A percentile compares a stretch with the other conserved stretches of the same genome.
These are phyloP conservation scores for Rhabdomys pumilio DNA, from an alignment of 2,797 vertebrate genomes.

Conservation along the genomic window DNA sequence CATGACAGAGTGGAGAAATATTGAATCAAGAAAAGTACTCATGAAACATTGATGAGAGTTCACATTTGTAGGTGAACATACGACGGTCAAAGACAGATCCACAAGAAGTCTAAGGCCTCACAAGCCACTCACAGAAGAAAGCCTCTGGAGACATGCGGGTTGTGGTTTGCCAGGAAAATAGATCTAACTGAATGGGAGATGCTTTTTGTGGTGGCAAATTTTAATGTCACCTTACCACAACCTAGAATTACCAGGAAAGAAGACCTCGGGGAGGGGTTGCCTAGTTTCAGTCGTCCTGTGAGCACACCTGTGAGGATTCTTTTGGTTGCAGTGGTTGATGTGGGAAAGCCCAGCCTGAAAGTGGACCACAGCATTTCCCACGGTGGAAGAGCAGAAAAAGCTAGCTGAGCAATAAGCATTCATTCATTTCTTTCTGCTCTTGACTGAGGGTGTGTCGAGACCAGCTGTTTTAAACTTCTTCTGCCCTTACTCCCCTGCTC, in stretches of 20 bases:
- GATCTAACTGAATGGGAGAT: not conserved
- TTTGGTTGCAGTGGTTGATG: not conserved
- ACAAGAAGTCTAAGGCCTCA: not conserved
- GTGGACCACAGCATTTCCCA: not conserved
- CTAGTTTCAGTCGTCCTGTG: not conserved
- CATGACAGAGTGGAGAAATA: slow-evolving; percentile 35
- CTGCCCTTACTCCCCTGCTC: not conserved
- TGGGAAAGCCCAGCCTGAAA: not conserved
- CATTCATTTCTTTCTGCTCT: not conserved
- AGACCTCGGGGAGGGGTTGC: not conserved
- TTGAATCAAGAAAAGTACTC: slow-evolving; percentile 60
- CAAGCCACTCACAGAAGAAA: not conserved
- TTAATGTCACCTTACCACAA: not conserved
- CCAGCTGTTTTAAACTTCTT: not conserved
- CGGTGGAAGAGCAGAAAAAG: not conserved
- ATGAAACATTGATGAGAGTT: slow-evolving; percentile 64
- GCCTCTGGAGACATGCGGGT: not conserved
- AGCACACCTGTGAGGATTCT: not conserved
- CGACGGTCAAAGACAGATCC: not conserved
- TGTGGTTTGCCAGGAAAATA: slow-evolving; percentile 2
- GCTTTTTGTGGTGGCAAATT: not conserved
- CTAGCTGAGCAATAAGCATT: not conserved
- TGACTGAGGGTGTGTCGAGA: not conserved
- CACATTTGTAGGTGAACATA: slow-evolving; percentile 63
- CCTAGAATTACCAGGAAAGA: not conserved